phyloP scores from a whole-genome alignment of 2,113 vertebrate species.

The Oncorhynchus mykiss region DNA sequence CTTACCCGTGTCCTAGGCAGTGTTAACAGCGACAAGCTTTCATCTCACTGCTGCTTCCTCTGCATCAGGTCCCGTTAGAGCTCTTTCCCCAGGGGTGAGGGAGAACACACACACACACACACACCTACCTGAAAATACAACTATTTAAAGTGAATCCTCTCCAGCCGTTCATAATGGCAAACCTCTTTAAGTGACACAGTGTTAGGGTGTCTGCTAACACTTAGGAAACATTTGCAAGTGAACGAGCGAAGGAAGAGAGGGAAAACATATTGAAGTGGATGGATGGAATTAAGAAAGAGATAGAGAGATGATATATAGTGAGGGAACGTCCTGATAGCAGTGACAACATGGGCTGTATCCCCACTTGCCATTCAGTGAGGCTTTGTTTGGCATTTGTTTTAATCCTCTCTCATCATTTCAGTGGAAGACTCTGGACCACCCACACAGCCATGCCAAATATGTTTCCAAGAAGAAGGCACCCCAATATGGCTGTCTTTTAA shows the following conservation, averaged over 20 bases:
- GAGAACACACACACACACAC: conserved; percentile 15
- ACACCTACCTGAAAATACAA: not conserved
- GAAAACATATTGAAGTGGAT: not conserved
- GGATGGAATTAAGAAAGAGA: conserved; percentile 20
- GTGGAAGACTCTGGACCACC: conserved; percentile 60
- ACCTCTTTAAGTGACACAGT: too few species aligned
- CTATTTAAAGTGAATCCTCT: not conserved
- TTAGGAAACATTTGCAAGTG: not conserved
- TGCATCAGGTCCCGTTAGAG: conserved; percentile 29
- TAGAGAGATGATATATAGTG: conserved; percentile 4
- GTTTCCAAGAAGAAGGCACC: conserved; percentile 58
- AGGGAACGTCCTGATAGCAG: conserved; percentile 56
- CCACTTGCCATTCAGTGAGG: conserved; percentile 59
- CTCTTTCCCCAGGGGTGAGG: conserved; percentile 7
- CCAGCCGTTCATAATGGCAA: too few species aligned
- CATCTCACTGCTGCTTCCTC: conserved; percentile 46
- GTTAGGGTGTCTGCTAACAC: not conserved
- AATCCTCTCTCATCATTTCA: conserved; percentile 42
- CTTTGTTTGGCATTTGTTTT: conserved; percentile 74
- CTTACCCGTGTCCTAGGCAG: conserved; percentile 78
- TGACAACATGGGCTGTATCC: conserved; percentile 56
- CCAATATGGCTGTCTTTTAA: conserved; percentile 67
- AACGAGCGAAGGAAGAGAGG: not conserved
- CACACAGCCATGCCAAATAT: conserved; percentile 60
- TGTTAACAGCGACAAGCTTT: conserved; percentile 74